phyloP scores from a whole-genome alignment of 2,888 invertebrate species.

The Nephrocerus scutellatus region DNA sequence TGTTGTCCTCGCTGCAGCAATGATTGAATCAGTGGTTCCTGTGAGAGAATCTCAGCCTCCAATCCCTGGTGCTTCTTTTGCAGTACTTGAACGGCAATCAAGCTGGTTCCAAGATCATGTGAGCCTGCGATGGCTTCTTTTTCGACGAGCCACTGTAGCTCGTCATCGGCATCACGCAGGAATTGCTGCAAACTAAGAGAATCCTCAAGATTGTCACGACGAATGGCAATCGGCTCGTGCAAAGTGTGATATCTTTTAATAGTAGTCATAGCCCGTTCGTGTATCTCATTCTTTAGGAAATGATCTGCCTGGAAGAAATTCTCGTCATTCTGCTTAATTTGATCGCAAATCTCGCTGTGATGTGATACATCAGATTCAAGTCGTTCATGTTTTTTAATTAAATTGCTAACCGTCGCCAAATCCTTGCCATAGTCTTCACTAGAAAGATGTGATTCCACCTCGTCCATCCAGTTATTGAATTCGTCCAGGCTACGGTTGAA shows the following conservation, averaged over 20 bases:
- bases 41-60: conserved; percentile 81
- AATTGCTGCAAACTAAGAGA: conserved; percentile 83
- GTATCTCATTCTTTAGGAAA: conserved; percentile 84
- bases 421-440: conserved; percentile 67
- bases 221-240: conserved; percentile 83
- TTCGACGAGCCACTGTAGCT: conserved; percentile 82
- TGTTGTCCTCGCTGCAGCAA: conserved; percentile 67
- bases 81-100: conserved; percentile 75
- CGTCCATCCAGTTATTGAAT: conserved; percentile 89
- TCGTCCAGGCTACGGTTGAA: conserved; percentile 87
- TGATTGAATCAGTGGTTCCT: conserved; percentile 72
- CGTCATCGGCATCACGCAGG: conserved; percentile 86
- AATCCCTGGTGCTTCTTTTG: conserved; percentile 90
- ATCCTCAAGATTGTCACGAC: conserved; percentile 87
- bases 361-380: conserved; percentile 81
- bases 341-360: conserved; percentile 75
- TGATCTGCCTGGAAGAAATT: conserved; percentile 74
- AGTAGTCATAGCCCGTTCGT: conserved; percentile 61
- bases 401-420: conserved; percentile 73
- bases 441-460: conserved; percentile 65
- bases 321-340: conserved; percentile 69
- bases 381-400: conserved; percentile 71
- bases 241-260: conserved; percentile 69
- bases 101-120: conserved; percentile 58
- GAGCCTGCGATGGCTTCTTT: conserved; percentile 66